phyloP scores from a whole-genome alignment of 2,113 vertebrate species.

The Tursiops truncatus region DNA sequence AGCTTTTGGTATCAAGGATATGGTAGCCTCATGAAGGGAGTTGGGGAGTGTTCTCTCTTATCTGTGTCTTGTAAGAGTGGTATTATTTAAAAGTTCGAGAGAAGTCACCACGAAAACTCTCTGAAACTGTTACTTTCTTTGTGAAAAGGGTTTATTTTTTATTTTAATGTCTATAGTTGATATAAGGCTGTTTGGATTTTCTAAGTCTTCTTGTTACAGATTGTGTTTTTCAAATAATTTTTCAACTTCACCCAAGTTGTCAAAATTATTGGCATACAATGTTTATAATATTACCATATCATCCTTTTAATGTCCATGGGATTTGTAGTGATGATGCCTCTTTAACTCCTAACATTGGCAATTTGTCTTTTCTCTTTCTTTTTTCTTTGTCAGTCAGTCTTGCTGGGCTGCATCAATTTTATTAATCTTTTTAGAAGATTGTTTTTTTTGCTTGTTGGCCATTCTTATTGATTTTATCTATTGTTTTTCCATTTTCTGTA shows the following conservation, averaged over 20 bases:
- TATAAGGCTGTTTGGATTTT: not conserved
- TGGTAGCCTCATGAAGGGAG: not conserved
- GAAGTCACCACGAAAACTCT: not conserved
- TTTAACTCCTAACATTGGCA: not conserved
- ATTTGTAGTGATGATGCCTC: not conserved
- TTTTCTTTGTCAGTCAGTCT: not conserved
- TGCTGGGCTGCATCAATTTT: not conserved
- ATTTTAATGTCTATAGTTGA: not conserved
- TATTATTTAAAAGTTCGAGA: not conserved
- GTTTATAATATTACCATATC: not conserved
- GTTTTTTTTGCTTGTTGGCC: not conserved
- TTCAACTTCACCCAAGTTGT: not conserved
- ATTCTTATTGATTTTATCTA: constrained; percentile 3
- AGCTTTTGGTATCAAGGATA: not conserved
- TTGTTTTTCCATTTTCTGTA: not conserved
- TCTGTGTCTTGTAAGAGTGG: accelerated
- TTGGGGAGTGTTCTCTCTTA: not conserved
- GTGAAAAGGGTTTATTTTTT: not conserved
- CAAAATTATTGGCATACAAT: not conserved
- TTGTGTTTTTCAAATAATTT: constrained; percentile 4
- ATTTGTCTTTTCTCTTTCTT: not conserved
- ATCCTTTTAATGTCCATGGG: not conserved
- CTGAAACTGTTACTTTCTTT: not conserved
- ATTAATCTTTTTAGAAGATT: constrained; percentile 6
- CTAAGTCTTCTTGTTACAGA: not conserved